Base-by-base conservation (phyloP, 2,797 vertebrate species). In the Onychomys arenicola region DNA sequence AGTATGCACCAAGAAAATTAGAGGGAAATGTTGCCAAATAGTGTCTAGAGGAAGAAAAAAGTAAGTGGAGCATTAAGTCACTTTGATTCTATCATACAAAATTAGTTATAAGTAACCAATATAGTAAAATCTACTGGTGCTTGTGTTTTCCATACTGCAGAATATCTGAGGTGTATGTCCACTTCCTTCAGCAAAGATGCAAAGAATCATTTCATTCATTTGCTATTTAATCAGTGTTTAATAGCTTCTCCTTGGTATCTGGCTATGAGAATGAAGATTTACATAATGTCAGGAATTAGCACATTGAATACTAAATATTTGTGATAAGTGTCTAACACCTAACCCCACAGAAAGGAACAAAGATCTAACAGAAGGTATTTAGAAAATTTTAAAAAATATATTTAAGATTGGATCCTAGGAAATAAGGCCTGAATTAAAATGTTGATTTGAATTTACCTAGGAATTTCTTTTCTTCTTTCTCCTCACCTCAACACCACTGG, bases 141-240 rank as follows among this genome's bases (percentile, higher is more conserved):
- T 90, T 95, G 92, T 95, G 55, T 34, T 94, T 96, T 94, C 67
- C 13, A 65, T 92, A 75, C 69, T 97, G 16, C 9, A 11, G 91
- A 85, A 87, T 91, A 93, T 61, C 97, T 94, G 40, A 93, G 61
- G 65, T 95, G 52, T 95, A 89, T 88, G 85, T 80, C 7, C 89
- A 93, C 84, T 97, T 96, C n/a, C 92, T 59, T 65, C 59, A 95
- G 63, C 89, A 95, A 61, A 97, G 87, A 77, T 94, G 81, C 76
- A 93, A 97, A 93, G 71, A 89, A 84, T 92, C 81, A 94, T 97
- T 97, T 97, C 59, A 73, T 95, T 77, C 98, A 94, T 95, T 98
- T 98, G 88, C 94, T 96, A 98, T 98, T 96, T 98, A 96, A 96
- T 97, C 95, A 96, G 97, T 97, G 77, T 97, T 98, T 98, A 97